Conservation (phyloP, 2,113 vertebrate species). For the Himantopus leucocephalus region DNA sequence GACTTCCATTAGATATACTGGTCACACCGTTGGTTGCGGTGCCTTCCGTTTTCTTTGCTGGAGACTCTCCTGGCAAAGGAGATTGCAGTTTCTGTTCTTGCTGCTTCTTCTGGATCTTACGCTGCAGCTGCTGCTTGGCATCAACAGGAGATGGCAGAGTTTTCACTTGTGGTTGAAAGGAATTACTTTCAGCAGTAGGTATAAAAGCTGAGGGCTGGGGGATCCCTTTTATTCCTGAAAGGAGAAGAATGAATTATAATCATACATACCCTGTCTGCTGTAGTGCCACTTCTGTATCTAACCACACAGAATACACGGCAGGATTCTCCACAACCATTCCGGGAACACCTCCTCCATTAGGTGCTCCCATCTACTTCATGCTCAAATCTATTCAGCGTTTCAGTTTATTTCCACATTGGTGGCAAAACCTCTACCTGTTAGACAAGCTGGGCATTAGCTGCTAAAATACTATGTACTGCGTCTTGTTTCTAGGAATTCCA, state of each 20-base stretch:
- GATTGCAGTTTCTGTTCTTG: slow-evolving; percentile 96
- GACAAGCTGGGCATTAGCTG: not conserved
- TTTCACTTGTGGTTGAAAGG: slow-evolving; percentile 91
- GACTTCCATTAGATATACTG: slow-evolving; percentile 85
- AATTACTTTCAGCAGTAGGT: slow-evolving; percentile 88
- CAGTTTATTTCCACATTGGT: not conserved
- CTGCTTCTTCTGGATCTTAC: slow-evolving; percentile 98
- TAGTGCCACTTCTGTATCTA: not conserved
- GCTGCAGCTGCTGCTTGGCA: slow-evolving; percentile 97
- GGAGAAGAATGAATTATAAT: not conserved
- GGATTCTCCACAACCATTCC: not conserved
- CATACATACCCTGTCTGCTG: not conserved
- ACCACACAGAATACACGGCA: not conserved
- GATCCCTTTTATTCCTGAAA: slow-evolving; percentile 84
- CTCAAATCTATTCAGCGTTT: not conserved
- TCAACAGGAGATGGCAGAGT: slow-evolving; percentile 90
- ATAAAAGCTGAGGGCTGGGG: slow-evolving; percentile 88
- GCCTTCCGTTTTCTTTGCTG: slow-evolving; percentile 81
- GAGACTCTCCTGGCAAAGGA: slow-evolving; percentile 86
- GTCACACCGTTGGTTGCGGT: slow-evolving; percentile 73
- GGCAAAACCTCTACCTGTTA: not conserved
- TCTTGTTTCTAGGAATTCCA: not conserved
- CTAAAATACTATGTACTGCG: not conserved
- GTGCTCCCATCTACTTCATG: not conserved
- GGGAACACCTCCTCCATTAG: not conserved